Base-by-base conservation (phyloP, 30 jellyfish, hydroid and myxozoan species). In the Aurelia aurita complex sp. Pacific region DNA sequence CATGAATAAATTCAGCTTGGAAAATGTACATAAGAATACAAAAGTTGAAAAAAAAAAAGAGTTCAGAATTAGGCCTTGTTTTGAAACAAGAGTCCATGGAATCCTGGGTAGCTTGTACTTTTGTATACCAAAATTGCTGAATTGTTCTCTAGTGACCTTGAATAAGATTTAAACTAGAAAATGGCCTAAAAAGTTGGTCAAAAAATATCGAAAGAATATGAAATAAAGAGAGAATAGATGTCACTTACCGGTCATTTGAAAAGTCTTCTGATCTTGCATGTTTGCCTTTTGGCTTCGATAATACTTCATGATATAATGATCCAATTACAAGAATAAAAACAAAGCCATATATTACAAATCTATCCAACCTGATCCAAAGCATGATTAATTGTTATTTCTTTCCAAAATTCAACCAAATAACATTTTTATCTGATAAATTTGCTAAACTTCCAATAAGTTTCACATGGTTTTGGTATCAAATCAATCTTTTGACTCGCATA, bases 261-360 rank as follows among this genome's bases (percentile, higher is more conserved):
- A 29, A 61, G 15, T 72, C 79, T 17, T 70, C 80, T 33, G 51
- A 38, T 42, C 19, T 83, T 64, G 60, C 53, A n/a, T 83, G 92
- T 46, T 71, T 83, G 40, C 61, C 73, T 76, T 61, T 72, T 32
- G 90, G 90, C 50, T 69, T 73, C 42, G 80, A 57, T 16, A 10
- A 38, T 3, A 83, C 79, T 18, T 74, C 80, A 59, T 72, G 72
- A n/a, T 32, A 61, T 2, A 83, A 72, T 6, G 79, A 46, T 59
- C 80, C 85, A 60, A 83, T 34, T 2, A 64, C 15, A 54, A 83
- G 29, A 54, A 71, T 16, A 1, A 70, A n/a, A 19, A 71, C 73
- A 15, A 83, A 72, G 18, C 62, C 2, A 50, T 33, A 69, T 46
- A 71, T 10, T 9, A 23, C 51, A 10, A 11, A 11, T 11, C 43